These are phyloP conservation scores for Neuroscelio doddi DNA, from an alignment of 2,888 invertebrate genomes.

Conservation along the genomic window DNA sequence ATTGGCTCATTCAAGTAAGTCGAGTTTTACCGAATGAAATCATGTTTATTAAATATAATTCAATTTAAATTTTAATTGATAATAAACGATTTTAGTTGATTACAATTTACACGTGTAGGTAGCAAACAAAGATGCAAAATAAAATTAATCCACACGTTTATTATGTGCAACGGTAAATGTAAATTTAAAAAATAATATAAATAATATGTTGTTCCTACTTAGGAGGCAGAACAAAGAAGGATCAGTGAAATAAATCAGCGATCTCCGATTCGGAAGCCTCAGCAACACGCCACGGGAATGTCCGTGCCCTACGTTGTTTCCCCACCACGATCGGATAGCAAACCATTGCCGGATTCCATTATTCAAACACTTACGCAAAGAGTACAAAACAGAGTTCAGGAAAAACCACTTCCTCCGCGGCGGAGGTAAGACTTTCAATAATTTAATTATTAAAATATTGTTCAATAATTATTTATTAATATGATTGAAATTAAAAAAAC, in stretches of 20 bases:
- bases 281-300: slow-evolving; percentile 71
- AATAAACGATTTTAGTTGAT: no score
- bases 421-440: slow-evolving; percentile 68
- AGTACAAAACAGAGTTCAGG: slow-evolving; percentile 76
- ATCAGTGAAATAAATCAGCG: slow-evolving; percentile 79
- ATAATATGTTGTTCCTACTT: slow-evolving; percentile 48
- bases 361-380: slow-evolving; percentile 81
- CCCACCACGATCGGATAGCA: slow-evolving; percentile 71
- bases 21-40: not conserved
- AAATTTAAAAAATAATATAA: no score
- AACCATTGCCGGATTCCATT: slow-evolving; percentile 81
- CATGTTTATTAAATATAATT: not conserved
- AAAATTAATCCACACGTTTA: no score
- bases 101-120: no score
- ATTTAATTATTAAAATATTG: no score
- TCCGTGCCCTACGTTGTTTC: slow-evolving; percentile 66
- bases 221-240: slow-evolving; percentile 92
- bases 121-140: no score
- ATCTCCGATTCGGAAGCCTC: slow-evolving; percentile 62
- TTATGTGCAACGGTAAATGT: no score
- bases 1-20: slow-evolving; percentile 90
- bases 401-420: slow-evolving; percentile 68
- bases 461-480: no score
- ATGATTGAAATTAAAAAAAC: no score
- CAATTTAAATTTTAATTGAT: no score